Evolutionary conservation across 1,140 invertebrate genomes (phyloP).

Genomic region (Brachystomella parvula): DNA sequence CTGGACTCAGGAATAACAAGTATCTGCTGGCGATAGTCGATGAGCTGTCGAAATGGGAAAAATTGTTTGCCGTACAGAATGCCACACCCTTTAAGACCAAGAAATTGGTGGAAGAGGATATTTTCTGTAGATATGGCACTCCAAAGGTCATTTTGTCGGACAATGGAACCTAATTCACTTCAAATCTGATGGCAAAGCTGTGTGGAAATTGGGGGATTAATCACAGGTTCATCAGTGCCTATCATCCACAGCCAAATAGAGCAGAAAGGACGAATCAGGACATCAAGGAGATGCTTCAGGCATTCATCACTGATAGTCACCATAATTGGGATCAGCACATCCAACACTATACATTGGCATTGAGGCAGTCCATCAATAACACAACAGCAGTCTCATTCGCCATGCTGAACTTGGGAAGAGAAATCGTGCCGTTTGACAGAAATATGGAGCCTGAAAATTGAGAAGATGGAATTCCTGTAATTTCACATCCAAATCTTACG

Average conservation of each 20-base stretch:
- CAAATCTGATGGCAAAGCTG: background rate
- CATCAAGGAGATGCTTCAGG: slow-evolving; percentile 42
- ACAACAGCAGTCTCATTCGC: no score
- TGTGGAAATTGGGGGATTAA: background rate
- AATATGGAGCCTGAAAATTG: no score
- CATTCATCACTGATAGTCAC: no score
- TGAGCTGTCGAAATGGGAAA: slow-evolving; percentile 36
- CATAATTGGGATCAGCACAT: slow-evolving; percentile 41
- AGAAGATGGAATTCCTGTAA: no score
- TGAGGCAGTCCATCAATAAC: no score
- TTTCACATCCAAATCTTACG: no score
- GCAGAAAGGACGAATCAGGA: slow-evolving; percentile 44
- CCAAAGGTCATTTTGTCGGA: slow-evolving; percentile 40
- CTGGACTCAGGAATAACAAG: slow-evolving; percentile 15
- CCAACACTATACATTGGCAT: slow-evolving; percentile 42
- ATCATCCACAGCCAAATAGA: background rate
- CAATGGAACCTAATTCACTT: slow-evolving; percentile 26
- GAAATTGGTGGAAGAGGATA: slow-evolving; percentile 29
- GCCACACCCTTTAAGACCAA: slow-evolving; percentile 20
- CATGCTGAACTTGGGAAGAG: no score
- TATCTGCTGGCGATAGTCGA: slow-evolving; percentile 32
- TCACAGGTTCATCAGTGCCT: background rate
- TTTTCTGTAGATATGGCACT: slow-evolving; percentile 38
- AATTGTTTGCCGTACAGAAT: slow-evolving; percentile 31
- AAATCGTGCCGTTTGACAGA: no score